Base-by-base conservation (phyloP, 2,797 vertebrate species). In the Acrocephalus scirpaceus region DNA sequence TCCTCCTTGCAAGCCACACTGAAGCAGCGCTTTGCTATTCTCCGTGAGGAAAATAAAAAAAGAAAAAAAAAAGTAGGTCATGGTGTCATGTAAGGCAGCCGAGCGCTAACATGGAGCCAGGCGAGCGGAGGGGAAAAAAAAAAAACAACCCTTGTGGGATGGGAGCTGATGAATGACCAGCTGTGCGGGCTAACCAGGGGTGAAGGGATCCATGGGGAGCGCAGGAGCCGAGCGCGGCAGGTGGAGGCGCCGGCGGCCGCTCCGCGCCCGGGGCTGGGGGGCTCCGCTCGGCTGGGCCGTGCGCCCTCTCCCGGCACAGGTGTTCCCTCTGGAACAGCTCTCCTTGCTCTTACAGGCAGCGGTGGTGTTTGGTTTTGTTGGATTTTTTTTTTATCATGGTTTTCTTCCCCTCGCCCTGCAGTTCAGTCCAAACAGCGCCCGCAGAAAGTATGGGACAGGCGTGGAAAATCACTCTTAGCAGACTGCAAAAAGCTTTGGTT, bases 51-150 rank as follows among this genome's bases (percentile, higher is more conserved):
- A 66, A 83, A 60, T 7, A 15, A 54, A 32, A 54, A 9, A 26
- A 17, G 19, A 27, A 60, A 21, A 22, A 18, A 16, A n/a, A 88
- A 97, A 97, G 94, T 97, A 97, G 97, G 97, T 97, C 97, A 97
- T 32, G 80, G 96, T 98, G 97, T 95, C 97, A 95, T 3, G 19
- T 97, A 97, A 97, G 97, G 97, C 95, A 93, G 96, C 96, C 3
- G 78, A 57, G 73, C 3, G 4, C 66, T 94, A 89, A 60, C 69
- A 42, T 17, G 71, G 86, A 95, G 93, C 96, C 87, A 81, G 90
- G 95, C 20, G 25, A 97, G 83, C 2, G 1, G 70, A 86, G n/a
- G n/a, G n/a, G n/a, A n/a, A n/a, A n/a, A 72, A 10, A 5, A 27
- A 74, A 69, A 44, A 44, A 45, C 13, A 0, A 5, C 27, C 71